Percentiles rank a stretch among this genome's conserved stretches.
phyloP scores from a whole-genome alignment of 1,140 invertebrate species.

The Tetramorium simillimum region DNA sequence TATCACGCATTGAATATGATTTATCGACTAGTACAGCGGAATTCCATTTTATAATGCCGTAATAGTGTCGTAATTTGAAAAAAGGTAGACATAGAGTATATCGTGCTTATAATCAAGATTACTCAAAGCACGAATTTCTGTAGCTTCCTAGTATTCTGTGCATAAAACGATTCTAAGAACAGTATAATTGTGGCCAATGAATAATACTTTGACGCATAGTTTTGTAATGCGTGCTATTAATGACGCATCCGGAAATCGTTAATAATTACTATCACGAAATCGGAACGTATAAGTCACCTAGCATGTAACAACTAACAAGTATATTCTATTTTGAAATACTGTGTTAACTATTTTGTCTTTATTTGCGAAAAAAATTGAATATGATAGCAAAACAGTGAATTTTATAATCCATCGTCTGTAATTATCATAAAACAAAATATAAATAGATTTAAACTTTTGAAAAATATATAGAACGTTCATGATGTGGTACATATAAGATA shows the following conservation, averaged over 20 bases:
- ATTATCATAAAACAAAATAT: not conserved
- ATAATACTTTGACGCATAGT: conserved; percentile 45
- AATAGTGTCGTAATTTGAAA: not conserved
- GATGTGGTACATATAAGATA: not conserved
- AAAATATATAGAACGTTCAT: not conserved
- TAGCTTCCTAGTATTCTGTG: not conserved
- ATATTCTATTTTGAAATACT: not conserved
- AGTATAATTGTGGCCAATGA: conserved; percentile 27
- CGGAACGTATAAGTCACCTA: not conserved
- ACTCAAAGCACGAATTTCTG: conserved; percentile 5
- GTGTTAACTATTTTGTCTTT: not conserved
- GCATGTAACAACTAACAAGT: not conserved
- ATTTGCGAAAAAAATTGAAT: not conserved
- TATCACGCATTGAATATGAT: not conserved
- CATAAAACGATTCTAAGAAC: conserved; percentile 44
- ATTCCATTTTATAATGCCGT: not conserved
- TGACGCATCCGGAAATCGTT: conserved; percentile 44
- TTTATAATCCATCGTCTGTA: not conserved
- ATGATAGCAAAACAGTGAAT: too few relatives aligned
- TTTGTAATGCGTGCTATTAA: conserved; percentile 28
- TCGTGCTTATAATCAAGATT: conserved; percentile 21
- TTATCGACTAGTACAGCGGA: not conserved
- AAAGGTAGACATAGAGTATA: not conserved
- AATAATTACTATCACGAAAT: not conserved
- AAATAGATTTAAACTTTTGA: not conserved